Conservation (phyloP, 2,113 vertebrate species). For the Mugil cephalus region DNA sequence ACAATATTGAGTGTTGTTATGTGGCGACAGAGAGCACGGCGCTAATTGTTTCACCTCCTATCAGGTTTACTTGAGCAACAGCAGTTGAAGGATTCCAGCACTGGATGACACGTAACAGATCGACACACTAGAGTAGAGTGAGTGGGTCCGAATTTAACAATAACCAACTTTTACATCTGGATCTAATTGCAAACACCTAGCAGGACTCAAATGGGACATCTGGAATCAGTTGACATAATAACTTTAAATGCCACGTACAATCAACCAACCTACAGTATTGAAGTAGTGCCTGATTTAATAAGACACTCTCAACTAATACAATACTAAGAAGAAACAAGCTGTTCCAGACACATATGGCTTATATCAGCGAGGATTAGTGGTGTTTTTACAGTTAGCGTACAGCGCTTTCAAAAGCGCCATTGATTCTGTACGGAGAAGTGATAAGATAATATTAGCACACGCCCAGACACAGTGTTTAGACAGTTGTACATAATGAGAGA, state of each 20-base stretch:
- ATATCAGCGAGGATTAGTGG: conserved; percentile 31
- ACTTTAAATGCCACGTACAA: conserved; percentile 41
- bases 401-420: neutral
- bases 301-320: conserved; percentile 11
- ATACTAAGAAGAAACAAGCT: neutral
- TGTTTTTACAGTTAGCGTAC: conserved; percentile 7
- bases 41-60: conserved; percentile 22
- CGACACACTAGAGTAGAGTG: too few species aligned
- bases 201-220: conserved; percentile 39
- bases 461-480: neutral
- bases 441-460: conserved; percentile 1
- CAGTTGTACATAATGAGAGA: neutral
- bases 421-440: conserved; percentile 11
- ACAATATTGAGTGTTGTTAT: conserved; percentile 36
- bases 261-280: conserved; percentile 34
- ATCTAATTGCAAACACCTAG: conserved; percentile 39
- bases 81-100: neutral
- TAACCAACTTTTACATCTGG: conserved; percentile 37
- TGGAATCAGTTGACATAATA: conserved; percentile 47
- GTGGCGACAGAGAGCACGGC: neutral
- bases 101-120: conserved; percentile 18
- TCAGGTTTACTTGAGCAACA: conserved; percentile 22
- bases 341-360: conserved; percentile 38
- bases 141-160: conserved; percentile 10
- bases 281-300: conserved; percentile 36